These are phyloP conservation scores for Aradophagus sp. DNA, from an alignment of 1,140 invertebrate genomes.

Conservation along the genomic window DNA sequence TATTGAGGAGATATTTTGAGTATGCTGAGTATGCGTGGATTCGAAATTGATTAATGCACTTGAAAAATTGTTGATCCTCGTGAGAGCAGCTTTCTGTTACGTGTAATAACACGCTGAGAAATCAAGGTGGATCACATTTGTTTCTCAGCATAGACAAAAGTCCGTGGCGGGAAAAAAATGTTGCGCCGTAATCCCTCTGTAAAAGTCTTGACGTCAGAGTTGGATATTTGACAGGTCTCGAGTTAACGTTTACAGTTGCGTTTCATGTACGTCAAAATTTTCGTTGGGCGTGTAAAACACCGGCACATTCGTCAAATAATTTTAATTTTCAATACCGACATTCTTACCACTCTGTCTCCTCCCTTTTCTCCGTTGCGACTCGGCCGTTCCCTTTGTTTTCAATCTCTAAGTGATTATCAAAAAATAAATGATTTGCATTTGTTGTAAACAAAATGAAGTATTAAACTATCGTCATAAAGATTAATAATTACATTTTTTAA, in stretches of 20 bases:
- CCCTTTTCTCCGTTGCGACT: no score
- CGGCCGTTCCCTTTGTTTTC: no score
- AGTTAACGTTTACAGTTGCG: conserved; percentile 9
- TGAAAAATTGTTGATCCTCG: conserved; percentile 19
- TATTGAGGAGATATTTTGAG: no score
- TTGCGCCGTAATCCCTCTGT: conserved; percentile 20
- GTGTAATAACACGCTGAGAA: conserved; percentile 20
- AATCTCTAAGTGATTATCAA: no score
- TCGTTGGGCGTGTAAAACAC: conserved; percentile 9
- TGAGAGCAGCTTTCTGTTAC: conserved; percentile 35
- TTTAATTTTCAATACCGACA: conserved; percentile 5
- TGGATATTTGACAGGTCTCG: conserved; percentile 24
- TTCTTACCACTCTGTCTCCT: no score
- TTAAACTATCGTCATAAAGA: no score
- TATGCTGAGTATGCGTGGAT: no score
- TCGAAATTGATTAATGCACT: conserved; percentile 11
- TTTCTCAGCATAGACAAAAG: conserved; percentile 34
- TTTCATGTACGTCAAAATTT: conserved; percentile 16
- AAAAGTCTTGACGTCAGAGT: conserved; percentile 20
- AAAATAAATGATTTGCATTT: no score
- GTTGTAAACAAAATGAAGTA: no score
- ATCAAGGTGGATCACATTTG: conserved; percentile 28
- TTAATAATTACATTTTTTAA: no score
- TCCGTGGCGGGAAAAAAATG: conserved; percentile 13
- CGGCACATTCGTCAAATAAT: conserved; percentile 9